Evolutionary conservation across 2,888 invertebrate species (phyloP), one percentile per base, ranked within the genome.

Genomic region (Andrena minutula): DNA sequence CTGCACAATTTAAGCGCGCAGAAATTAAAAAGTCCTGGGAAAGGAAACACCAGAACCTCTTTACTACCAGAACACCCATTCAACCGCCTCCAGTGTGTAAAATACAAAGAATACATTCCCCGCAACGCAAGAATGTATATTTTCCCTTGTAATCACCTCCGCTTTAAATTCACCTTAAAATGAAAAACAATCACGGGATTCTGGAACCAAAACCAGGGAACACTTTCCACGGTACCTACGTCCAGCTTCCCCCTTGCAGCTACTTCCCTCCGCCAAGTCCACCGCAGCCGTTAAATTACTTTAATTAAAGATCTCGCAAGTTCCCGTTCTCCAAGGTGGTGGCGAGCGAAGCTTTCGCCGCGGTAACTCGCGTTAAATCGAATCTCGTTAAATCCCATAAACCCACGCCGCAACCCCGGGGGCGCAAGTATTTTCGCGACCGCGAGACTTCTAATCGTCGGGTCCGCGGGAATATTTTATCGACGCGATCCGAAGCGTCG

Each of bases 401-500:
- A 70, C 56, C 47, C 68, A 2, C 32, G n/a, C 20, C 5, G 3
- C 20, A 51, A 7, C 16, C 75, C 75, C 61, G 63, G 51, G 4
- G 56, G 16, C 58, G 23, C 41, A 41, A 41, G 41, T 58, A 58
- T n/a, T 61, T 66, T 56, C 65, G 6, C 8, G 16, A 53, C 20
- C 60, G 12, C 63, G 41, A 61, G 63, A 72, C 58, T 74, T 35
- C 69, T 75, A 76, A 85, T 86, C 82, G 64, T 10, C 51, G 51
- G 58, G 65, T 70, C 75, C 47, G 74, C 75, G 75, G 74, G 76
- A 70, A 26, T 23, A 65, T 75, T 86, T 86, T 78, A 77, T 75
- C 79, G 75, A 64, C 53, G 72, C 41, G 72, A 58, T 61, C 66
- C 64, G 69, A 70, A 32, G 41, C 69, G 58, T 72, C 82, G 82